These are phyloP conservation scores for Uropetala carovei DNA, from an alignment of 2,888 invertebrate genomes.

Conservation along the genomic window DNA sequence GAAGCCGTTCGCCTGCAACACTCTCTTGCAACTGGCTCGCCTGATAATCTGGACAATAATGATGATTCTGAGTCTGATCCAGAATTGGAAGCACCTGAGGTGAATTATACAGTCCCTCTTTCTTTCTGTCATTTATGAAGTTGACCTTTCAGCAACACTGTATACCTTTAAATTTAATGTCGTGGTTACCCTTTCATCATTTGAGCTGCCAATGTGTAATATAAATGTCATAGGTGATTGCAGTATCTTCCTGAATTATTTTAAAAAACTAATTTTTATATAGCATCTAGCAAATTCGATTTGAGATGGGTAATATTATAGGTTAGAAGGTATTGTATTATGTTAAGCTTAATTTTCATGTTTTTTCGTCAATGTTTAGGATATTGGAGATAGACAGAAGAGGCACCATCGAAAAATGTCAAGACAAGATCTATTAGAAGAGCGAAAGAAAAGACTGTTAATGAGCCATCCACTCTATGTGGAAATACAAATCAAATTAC, in stretches of 20 bases:
- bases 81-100: constrained; percentile 75
- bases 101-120: background rate
- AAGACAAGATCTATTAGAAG: constrained; percentile 83
- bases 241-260: too few relatives aligned
- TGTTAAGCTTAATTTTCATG: too few relatives aligned
- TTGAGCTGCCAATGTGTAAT: too few relatives aligned
- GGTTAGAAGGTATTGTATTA: too few relatives aligned
- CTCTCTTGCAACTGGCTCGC: constrained; percentile 76
- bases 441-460: constrained; percentile 82
- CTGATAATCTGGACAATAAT: constrained; percentile 75
- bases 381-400: constrained; percentile 73
- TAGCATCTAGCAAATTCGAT: too few relatives aligned
- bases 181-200: too few relatives aligned
- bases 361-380: background rate
- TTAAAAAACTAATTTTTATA: too few relatives aligned
- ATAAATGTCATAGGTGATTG: too few relatives aligned
- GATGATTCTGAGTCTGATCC: constrained; percentile 84
- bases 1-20: constrained; percentile 80
- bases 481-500: constrained; percentile 80
- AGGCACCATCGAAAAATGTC: constrained; percentile 80
- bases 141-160: too few relatives aligned
- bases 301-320: too few relatives aligned
- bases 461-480: constrained; percentile 86
- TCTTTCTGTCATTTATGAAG: background rate
- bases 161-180: too few relatives aligned